phyloP scores from a whole-genome alignment of 2,888 invertebrate genomes.

The Pinctada fucata region DNA sequence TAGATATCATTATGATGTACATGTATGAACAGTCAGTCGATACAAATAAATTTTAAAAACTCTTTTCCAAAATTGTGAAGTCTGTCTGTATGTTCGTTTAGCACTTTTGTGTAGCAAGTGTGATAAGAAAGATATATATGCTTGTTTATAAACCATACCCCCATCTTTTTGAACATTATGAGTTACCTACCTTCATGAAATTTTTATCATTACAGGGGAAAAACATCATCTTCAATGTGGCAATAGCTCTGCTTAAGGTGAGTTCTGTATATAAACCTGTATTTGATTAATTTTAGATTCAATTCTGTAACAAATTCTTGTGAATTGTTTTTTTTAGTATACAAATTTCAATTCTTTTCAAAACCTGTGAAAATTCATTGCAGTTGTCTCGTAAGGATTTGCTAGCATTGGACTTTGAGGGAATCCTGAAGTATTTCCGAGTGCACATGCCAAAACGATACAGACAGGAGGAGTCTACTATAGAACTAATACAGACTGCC shows the following conservation, averaged over 20 bases:
- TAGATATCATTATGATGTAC: neutral
- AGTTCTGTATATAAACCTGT: neutral
- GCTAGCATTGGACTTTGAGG: conserved; percentile 96
- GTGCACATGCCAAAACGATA: conserved; percentile 98
- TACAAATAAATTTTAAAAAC: neutral
- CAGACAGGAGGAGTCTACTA: conserved; percentile 91
- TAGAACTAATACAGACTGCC: conserved; percentile 92
- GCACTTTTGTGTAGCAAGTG: too few species aligned
- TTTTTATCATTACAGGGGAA: conserved; percentile 84
- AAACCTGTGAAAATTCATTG: conserved; percentile 10
- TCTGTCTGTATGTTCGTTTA: too few species aligned
- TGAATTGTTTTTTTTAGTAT: neutral
- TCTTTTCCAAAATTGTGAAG: too few species aligned
- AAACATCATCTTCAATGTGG: conserved; percentile 96
- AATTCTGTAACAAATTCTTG: neutral
- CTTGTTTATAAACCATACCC: too few species aligned
- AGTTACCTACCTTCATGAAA: too few species aligned
- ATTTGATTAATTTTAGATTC: too few species aligned
- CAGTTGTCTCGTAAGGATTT: conserved; percentile 88
- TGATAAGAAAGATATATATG: too few species aligned
- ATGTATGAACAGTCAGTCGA: neutral
- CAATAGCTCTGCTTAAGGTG: conserved; percentile 93
- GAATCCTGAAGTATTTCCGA: conserved; percentile 97
- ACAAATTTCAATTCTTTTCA: neutral
- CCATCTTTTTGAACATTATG: too few species aligned